Conservation (phyloP, 2,888 invertebrate species). For the Megastigmus dorsalis region DNA sequence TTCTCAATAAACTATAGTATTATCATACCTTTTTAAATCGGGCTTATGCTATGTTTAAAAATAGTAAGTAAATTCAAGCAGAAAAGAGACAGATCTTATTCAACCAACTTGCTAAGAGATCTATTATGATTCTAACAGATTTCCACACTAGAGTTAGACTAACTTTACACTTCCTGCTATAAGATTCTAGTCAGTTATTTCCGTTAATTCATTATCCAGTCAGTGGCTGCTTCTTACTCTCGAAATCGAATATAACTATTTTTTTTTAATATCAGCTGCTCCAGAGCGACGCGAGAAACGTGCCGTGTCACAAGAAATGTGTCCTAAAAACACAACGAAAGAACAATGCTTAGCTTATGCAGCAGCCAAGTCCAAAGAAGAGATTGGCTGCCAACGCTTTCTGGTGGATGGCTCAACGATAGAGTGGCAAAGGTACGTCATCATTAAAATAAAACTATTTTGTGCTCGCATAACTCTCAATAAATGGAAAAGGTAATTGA, state of each 20-base stretch:
- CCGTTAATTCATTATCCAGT: too few relatives aligned
- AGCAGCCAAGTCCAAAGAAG: neutral
- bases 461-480: too few relatives aligned
- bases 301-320: neutral
- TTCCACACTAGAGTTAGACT: too few relatives aligned
- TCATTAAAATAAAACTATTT: too few relatives aligned
- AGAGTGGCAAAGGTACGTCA: conserved; percentile 33
- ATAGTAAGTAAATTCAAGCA: neutral
- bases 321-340: conserved; percentile 10
- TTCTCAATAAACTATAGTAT: too few relatives aligned
- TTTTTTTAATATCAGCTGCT: too few relatives aligned
- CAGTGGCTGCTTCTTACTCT: too few relatives aligned
- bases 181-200: too few relatives aligned
- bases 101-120: neutral
- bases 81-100: neutral
- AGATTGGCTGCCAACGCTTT: neutral
- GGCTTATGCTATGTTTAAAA: neutral
- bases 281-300: conserved; percentile 21
- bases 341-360: conserved; percentile 18
- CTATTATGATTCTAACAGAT: neutral
- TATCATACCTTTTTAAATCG: neutral
- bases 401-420: neutral
- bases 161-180: too few relatives aligned
- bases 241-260: too few relatives aligned
- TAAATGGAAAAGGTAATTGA: too few relatives aligned